A percentile compares a stretch with the other conserved stretches of the same genome.
Conservation (phyloP, 2,888 invertebrate genomes). For the Seira sanloemensis region DNA sequence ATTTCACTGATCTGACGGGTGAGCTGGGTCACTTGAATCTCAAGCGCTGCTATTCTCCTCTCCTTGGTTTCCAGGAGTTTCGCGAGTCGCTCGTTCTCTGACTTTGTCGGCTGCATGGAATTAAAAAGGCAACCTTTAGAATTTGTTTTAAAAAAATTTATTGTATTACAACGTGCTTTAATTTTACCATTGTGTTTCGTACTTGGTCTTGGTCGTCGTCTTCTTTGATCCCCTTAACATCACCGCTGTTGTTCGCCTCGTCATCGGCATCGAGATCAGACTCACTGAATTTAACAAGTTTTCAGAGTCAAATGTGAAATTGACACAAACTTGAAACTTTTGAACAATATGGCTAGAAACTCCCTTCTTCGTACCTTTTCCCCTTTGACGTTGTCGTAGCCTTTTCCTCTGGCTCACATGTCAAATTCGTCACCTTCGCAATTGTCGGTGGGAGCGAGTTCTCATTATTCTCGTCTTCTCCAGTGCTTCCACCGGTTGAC, state of each 20-base stretch:
- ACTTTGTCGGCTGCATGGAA: slow-evolving; percentile 55
- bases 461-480: slow-evolving; percentile 78
- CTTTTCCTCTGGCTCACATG: slow-evolving; percentile 68
- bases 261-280: slow-evolving; percentile 81
- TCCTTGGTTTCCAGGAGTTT: slow-evolving; percentile 70
- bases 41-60: slow-evolving; percentile 70
- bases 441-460: slow-evolving; percentile 76
- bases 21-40: slow-evolving; percentile 72
- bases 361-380: slow-evolving; percentile 61
- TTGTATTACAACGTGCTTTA: slow-evolving; percentile 3
- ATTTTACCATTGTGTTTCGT: background rate
- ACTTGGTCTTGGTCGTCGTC: slow-evolving; percentile 57
- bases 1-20: slow-evolving; percentile 72
- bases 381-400: slow-evolving; percentile 46
- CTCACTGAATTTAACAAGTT: slow-evolving; percentile 76
- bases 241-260: slow-evolving; percentile 77
- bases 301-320: too few species aligned
- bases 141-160: background rate
- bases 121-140: background rate
- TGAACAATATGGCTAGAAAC: background rate
- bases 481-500: slow-evolving; percentile 80
- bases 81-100: slow-evolving; percentile 69
- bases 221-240: slow-evolving; percentile 56
- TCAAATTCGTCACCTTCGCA: slow-evolving; percentile 53
- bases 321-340: background rate